A percentile compares a stretch with the other conserved stretches of the same genome.
phyloP scores from a whole-genome alignment of 2,797 vertebrate species.

The Propithecus perrieri region DNA sequence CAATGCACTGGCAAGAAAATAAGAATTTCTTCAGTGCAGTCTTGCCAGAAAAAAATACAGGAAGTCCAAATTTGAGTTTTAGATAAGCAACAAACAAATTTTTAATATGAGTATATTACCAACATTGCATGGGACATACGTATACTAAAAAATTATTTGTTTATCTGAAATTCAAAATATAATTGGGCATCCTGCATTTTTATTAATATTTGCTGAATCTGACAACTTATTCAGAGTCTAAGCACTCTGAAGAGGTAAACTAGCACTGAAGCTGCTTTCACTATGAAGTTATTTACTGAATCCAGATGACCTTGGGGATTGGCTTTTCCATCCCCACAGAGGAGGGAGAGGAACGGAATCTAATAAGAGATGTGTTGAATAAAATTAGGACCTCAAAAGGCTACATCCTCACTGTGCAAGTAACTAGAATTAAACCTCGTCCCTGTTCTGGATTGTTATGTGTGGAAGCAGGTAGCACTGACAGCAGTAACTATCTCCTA shows the following conservation, averaged over 20 bases:
- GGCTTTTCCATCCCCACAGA: not conserved
- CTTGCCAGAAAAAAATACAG: not conserved
- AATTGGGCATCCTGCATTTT: not conserved
- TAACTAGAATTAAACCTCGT: not conserved
- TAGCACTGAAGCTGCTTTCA: not conserved
- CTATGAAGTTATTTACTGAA: not conserved
- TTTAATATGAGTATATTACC: not conserved
- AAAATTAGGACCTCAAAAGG: not conserved
- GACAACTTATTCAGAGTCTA: not conserved
- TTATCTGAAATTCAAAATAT: conserved; percentile 39
- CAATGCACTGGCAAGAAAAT: not conserved
- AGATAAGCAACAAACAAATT: conserved; percentile 40
- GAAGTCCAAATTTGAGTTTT: conserved; percentile 52
- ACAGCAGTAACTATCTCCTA: not conserved
- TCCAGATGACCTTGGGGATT: not conserved
- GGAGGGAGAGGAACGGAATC: not conserved
- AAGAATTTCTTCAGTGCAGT: not conserved
- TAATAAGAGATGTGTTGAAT: not conserved
- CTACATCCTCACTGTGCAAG: not conserved
- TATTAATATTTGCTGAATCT: not conserved
- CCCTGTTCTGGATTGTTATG: not conserved
- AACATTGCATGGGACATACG: not conserved
- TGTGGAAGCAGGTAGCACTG: not conserved
- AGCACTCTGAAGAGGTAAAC: not conserved
- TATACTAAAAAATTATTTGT: not conserved